phyloP scores from a whole-genome alignment of 2,797 vertebrate species.

The Phrynocephalus guinanensis region DNA sequence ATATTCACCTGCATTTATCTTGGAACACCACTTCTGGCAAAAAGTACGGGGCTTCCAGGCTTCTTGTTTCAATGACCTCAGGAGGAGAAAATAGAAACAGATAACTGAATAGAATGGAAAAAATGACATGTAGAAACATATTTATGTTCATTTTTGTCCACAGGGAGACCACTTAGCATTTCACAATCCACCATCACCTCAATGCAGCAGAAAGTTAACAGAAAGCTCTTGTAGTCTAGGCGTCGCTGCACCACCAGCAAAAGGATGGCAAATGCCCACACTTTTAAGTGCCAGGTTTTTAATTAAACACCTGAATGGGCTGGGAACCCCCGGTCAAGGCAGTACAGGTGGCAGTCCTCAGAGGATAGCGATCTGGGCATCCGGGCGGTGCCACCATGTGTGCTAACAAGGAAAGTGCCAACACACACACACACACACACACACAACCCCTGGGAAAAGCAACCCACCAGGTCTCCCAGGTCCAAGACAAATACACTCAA shows the following conservation, averaged over 20 bases:
- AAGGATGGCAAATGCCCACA: background rate
- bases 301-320: background rate
- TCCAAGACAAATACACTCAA: background rate
- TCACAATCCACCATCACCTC: too few species aligned
- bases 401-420: background rate
- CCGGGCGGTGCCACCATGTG: background rate
- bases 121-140: background rate
- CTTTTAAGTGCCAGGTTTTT: background rate
- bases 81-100: constrained; percentile 33
- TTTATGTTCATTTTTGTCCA: background rate
- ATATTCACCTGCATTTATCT: constrained; percentile 89
- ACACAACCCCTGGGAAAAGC: background rate
- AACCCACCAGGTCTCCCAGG: background rate
- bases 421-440: too few species aligned
- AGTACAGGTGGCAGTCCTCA: too few species aligned
- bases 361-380: too few species aligned
- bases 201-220: background rate
- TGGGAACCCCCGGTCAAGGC: too few species aligned
- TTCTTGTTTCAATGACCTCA: constrained; percentile 95
- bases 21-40: constrained; percentile 93
- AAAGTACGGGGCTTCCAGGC: constrained; percentile 89
- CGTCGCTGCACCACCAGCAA: too few species aligned
- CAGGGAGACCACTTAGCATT: background rate
- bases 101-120: background rate
- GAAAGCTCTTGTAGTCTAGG: background rate